Evolutionary conservation across 2,888 invertebrate species (phyloP), one percentile per base, ranked within the genome.

Genomic region (Galerucella nymphaeae): DNA sequence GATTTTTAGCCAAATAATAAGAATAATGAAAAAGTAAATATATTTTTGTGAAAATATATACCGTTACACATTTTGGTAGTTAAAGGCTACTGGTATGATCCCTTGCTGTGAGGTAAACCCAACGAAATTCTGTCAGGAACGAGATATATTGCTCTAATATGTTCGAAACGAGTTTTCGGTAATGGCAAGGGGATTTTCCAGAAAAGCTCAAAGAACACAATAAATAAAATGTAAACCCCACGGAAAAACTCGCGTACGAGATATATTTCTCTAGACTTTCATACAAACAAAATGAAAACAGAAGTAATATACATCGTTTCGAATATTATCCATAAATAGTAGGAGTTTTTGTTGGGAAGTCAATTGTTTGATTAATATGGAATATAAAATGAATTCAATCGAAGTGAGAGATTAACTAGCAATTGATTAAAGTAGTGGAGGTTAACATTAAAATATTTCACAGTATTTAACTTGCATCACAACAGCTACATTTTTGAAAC

Each of bases 81-180:
- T 9, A 16, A 16, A 53, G 18, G 8, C 9, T 53, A 59, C 30
- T 58, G 48, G 48, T 59, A 58, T 67, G 58, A 67, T 45, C 59
- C 59, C 67, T 67, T 67, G 45, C 48, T 59, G 59, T 59, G 67
- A 59, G 67, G 59, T 59, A 50, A 67, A 48, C 67, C 67, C 16
- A 42, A 66, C 58, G 58, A 59, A 67, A 67, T 67, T 59, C 67
- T 59, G 59, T 59, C 67, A 53, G 10, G 53, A 23, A 23, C 14
- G 16, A 59, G 67, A 67, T 67, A 59, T 67, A 67, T 67, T 67
- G 59, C 59, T 67, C 67, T 67, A 67, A 67, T 67, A 67, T 67
- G 67, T 67, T 67, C 59, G 67, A 38, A 67, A 59, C 59, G 45
- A 67, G 67, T 45, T 67, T 59, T 53, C 53, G 53, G 53, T 53